phyloP scores from a whole-genome alignment of 35 echinoderm and acorn worm genomes.

The Ophiothrix spiculata region DNA sequence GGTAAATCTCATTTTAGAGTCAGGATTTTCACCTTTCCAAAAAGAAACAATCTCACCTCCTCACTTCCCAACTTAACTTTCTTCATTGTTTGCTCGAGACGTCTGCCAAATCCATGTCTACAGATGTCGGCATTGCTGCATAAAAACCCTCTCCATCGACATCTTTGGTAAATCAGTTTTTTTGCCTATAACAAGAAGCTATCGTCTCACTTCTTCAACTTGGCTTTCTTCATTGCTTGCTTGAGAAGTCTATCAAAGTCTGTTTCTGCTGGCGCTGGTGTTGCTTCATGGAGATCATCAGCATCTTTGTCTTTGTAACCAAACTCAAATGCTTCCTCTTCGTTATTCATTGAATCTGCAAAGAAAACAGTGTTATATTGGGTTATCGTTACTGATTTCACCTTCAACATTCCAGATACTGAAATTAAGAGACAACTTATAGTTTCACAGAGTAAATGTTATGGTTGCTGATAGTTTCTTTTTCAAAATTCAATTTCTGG shows the following conservation, averaged over 20 bases:
- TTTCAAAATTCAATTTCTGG: neutral
- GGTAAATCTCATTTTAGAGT: too few relatives aligned
- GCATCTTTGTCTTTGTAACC: neutral
- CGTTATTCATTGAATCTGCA: slow-evolving; percentile 31
- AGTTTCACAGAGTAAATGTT: neutral
- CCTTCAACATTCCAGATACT: neutral
- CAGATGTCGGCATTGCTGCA: too few relatives aligned
- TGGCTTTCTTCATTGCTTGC: slow-evolving; percentile 27
- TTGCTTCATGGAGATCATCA: neutral
- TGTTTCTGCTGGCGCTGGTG: neutral
- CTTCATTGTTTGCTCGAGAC: too few relatives aligned
- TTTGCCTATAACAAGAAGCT: too few relatives aligned
- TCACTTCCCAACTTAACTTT: too few relatives aligned
- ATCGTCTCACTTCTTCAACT: slow-evolving; percentile 4
- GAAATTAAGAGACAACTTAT: neutral
- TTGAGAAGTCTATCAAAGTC: slow-evolving; percentile 24
- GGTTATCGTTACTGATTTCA: neutral
- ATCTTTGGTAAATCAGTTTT: too few relatives aligned
- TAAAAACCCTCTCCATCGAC: too few relatives aligned
- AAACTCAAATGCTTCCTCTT: slow-evolving; percentile 15
- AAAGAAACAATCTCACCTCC: too few relatives aligned
- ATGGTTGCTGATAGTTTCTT: neutral
- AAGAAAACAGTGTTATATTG: neutral
- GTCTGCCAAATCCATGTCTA: too few relatives aligned
- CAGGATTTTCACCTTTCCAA: too few relatives aligned